Base-by-base conservation (phyloP, 2,888 invertebrate species). In the Trissonchulus sp. region DNA sequence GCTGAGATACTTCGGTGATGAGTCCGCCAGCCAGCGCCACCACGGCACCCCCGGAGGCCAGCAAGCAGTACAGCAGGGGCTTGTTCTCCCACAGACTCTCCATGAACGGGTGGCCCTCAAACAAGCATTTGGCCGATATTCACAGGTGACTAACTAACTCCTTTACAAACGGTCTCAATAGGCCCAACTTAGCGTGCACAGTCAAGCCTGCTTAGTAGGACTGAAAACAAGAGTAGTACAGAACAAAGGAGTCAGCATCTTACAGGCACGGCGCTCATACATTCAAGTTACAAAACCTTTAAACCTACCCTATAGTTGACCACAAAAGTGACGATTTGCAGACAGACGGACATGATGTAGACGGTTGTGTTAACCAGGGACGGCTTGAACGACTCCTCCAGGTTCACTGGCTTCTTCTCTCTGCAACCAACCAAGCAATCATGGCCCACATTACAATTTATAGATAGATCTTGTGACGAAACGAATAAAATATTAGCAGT, bases 261-360 rank as follows among this genome's bases (percentile, higher is more conserved):
- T n/a, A n/a, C n/a, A n/a, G n/a, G n/a, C n/a, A n/a, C n/a, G n/a
- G n/a, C n/a, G n/a, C n/a, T n/a, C n/a, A n/a, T n/a, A n/a, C n/a
- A n/a, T n/a, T n/a, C n/a, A n/a, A n/a, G n/a, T n/a, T n/a, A n/a
- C n/a, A n/a, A n/a, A n/a, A n/a, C n/a, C 48, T 48, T 48, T 48
- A 23, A 33, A 81, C 85, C 86, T 87, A 97, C 97, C 89, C 96
- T 91, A 85, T 99, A 99, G 87, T 99, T 99, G 76, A 99, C 94
- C 76, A 96, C 97, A 87, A 99, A 99, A 18, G 99, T 99, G 0
- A 95, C 93, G 79, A 99, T 91, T 88, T 99, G 99, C 77, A 99
- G 88, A 28, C 96, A 91, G 90, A 98, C 92, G 0, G 97, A 96
- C 82, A 99, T 95, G 76, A 99, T 93, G 85, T 99, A 99, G 23